Evolutionary conservation across 2,888 invertebrate genomes (phyloP), one percentile per base, ranked within the genome.

Genomic region (Nomada ferruginata): DNA sequence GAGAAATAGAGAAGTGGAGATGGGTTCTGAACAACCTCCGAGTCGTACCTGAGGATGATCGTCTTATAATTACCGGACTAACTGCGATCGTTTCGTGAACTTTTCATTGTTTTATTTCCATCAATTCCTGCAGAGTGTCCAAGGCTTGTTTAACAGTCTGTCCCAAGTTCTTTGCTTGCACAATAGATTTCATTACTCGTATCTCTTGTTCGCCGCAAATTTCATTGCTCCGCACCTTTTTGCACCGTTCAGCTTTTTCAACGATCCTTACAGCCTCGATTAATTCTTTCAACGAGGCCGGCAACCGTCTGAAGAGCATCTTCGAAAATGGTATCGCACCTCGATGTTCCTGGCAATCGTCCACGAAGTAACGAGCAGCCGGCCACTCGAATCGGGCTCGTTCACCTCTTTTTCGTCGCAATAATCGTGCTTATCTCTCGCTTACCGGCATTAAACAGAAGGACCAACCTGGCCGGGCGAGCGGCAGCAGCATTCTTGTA

Each of bases 401-500:
- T 73, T 52, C 42, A 44, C 66, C 68, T 61, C 64, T 64, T 72
- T 81, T 44, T 50, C 71, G 60, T 60, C 18, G 64, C 76, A 69
- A 69, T 82, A 65, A 76, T 82, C 83, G n/a, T 52, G 78, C 81
- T 82, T 82, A 78, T 85, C 89, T 88, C 89, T 87, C 90, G 81
- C 81, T 87, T 86, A 88, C 57, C 26, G 86, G 80, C 72, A 68
- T 80, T 89, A 84, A 81, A 86, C 80, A 77, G 83, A 83, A 81
- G 73, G 82, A 76, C 78, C 75, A 70, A 79, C 61, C 66, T 64
- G 66, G 23, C 64, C 53, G 66, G 79, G 82, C 66, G 68, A 87
- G 79, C 85, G 87, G 79, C 85, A 85, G 83, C 91, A 87, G 87
- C 90, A 92, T 92, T 92, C 89, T 88, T 89, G 90, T 85, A 89